These are phyloP conservation scores for Volucella inanis DNA, from an alignment of 2,888 invertebrate genomes.

Conservation along the genomic window DNA sequence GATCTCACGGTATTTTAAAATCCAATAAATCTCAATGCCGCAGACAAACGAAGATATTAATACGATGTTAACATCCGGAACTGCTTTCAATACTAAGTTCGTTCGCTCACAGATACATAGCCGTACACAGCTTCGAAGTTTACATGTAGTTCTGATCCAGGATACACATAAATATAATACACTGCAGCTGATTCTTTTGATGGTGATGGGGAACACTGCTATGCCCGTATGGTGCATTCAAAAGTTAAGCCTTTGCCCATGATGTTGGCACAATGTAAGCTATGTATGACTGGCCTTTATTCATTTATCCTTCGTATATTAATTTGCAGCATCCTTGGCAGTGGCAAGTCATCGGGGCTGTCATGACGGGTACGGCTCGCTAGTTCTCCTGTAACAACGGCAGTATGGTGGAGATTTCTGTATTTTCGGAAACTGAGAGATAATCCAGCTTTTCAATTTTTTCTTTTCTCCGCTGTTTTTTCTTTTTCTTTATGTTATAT, in stretches of 20 bases:
- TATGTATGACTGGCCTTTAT: conserved; percentile 43
- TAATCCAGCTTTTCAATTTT: conserved; percentile 65
- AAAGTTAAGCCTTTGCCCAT: conserved; percentile 43
- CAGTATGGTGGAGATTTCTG: conserved; percentile 62
- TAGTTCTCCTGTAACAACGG: conserved; percentile 34
- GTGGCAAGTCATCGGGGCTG: conserved; percentile 22
- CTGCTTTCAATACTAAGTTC: conserved; percentile 65
- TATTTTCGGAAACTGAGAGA: conserved; percentile 58
- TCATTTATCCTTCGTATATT: conserved; percentile 63
- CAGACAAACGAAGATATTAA: conserved; percentile 51
- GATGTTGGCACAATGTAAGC: conserved; percentile 30
- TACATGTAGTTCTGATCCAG: no score
- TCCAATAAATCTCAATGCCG: conserved; percentile 59
- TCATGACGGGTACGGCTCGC: conserved; percentile 20
- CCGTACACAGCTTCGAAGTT: no score
- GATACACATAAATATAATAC: no score
- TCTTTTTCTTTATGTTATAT: neutral
- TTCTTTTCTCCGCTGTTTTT: neutral
- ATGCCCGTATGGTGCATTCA: conserved; percentile 35
- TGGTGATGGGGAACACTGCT: neutral
- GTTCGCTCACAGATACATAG: conserved; percentile 36
- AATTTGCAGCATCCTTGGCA: conserved; percentile 64
- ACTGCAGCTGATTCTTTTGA: no score
- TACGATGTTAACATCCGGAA: conserved; percentile 71
- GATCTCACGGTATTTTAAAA: conserved; percentile 42